A percentile compares a stretch with the other conserved stretches of the same genome.
These are phyloP conservation scores for Drosophila mimetica DNA, from an alignment of 2,888 invertebrate genomes.

Conservation along the genomic window DNA sequence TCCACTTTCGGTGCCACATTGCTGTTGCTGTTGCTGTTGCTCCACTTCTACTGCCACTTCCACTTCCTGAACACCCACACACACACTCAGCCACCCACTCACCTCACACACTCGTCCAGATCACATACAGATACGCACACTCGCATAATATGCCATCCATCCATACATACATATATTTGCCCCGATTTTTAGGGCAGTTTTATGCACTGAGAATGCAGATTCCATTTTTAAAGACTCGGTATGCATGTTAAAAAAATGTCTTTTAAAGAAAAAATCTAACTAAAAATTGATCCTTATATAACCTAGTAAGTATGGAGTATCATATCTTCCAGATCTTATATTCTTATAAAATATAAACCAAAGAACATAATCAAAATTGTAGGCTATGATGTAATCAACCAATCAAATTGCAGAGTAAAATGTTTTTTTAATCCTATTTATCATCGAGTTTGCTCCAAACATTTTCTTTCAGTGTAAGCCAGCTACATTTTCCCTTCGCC, in stretches of 20 bases:
- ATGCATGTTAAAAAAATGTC: too few relatives aligned
- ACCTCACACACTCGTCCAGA: neutral
- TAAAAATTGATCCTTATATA: neutral
- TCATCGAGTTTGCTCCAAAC: too few relatives aligned
- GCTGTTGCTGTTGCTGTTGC: constrained; percentile 1
- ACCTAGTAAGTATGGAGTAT: too few relatives aligned
- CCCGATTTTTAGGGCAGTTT: constrained; percentile 3
- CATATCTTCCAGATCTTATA: too few relatives aligned
- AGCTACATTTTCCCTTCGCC: neutral
- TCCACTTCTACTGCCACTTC: constrained; percentile 35
- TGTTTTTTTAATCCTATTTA: too few relatives aligned
- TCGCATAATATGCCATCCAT: neutral
- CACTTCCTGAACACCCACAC: constrained; percentile 1
- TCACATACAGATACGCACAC: neutral
- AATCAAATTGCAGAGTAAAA: too few relatives aligned
- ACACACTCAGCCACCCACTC: neutral
- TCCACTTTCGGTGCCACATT: constrained; percentile 8
- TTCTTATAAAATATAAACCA: too few relatives aligned
- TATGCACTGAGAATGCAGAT: neutral
- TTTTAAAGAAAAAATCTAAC: too few relatives aligned
- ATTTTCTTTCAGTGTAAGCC: neutral
- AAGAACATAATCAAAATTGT: too few relatives aligned
- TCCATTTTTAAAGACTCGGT: too few relatives aligned
- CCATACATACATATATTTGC: neutral
- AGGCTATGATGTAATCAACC: too few relatives aligned